phyloP scores from a whole-genome alignment of 2,888 invertebrate species.

The Tiphia femorata region DNA sequence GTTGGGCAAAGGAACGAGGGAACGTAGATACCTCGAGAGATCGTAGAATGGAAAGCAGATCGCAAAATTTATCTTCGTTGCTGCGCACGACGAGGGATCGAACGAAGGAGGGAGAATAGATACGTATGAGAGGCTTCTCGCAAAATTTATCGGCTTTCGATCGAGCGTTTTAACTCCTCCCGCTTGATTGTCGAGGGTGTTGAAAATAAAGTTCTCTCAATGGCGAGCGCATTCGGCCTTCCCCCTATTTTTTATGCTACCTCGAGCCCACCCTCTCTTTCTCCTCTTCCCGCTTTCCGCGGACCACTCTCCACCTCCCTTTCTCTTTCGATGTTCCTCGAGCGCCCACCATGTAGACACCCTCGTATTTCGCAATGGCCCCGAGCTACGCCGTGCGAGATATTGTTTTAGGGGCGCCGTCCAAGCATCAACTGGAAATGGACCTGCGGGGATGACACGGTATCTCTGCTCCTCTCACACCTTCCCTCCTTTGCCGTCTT shows the following conservation, averaged over 20 bases:
- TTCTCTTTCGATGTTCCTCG: background rate
- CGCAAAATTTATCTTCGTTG: too few species aligned
- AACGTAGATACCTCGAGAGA: too few species aligned
- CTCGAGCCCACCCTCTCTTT: background rate
- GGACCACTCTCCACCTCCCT: background rate
- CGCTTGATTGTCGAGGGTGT: background rate
- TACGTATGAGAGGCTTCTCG: too few species aligned
- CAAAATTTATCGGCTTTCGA: too few species aligned
- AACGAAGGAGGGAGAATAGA: too few species aligned
- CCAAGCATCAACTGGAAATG: constrained; percentile 40
- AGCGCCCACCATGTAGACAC: background rate
- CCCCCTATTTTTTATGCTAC: constrained; percentile 41
- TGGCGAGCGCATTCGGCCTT: too few species aligned
- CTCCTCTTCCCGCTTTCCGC: background rate
- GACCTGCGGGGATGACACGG: constrained; percentile 30
- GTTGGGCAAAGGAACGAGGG: too few species aligned
- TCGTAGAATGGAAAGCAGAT: too few species aligned
- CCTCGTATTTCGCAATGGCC: constrained; percentile 16
- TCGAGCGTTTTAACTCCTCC: background rate
- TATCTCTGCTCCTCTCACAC: constrained; percentile 16
- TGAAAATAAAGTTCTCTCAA: background rate
- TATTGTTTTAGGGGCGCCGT: constrained; percentile 43
- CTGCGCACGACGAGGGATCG: too few species aligned
- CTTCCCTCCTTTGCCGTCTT: too few species aligned
- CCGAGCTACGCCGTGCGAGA: constrained; percentile 21